These are phyloP conservation scores for Drosophila vallismaia DNA, from an alignment of 2,888 invertebrate species.

Conservation along the genomic window DNA sequence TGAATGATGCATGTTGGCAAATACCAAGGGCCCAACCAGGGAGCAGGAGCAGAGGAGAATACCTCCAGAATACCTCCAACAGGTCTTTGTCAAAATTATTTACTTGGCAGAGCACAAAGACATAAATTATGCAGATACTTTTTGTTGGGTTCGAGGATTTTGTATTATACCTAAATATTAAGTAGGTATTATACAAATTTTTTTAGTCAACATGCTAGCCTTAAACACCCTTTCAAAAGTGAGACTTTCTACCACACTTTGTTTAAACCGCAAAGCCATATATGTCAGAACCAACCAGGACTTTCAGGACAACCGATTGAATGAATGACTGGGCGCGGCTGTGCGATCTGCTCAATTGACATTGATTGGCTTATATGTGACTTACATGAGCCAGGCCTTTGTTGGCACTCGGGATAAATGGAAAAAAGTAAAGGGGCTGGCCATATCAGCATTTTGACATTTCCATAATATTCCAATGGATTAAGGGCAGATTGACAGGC, in stretches of 20 bases:
- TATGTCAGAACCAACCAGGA: constrained; percentile 5
- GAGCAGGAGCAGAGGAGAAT: neutral
- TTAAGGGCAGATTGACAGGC: constrained; percentile 3
- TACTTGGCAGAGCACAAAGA: neutral
- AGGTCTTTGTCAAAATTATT: neutral
- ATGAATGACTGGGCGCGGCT: constrained; percentile 33
- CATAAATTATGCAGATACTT: neutral
- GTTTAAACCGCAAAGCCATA: constrained; percentile 10
- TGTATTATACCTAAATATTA: neutral
- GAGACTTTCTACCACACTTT: neutral
- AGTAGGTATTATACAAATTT: neutral
- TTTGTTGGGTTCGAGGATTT: neutral
- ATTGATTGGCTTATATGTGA: constrained; percentile 68
- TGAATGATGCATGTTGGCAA: constrained; percentile 38
- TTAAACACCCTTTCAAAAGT: neutral
- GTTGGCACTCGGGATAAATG: neutral
- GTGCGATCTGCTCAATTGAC: constrained; percentile 63
- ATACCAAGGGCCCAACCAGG: constrained; percentile 19
- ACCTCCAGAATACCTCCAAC: constrained; percentile 16
- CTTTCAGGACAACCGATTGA: constrained; percentile 18
- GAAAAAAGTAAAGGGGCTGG: neutral
- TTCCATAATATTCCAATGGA: constrained; percentile 15
- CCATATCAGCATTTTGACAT: constrained; percentile 24
- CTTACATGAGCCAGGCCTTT: constrained; percentile 40
- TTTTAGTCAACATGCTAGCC: neutral